A percentile compares a stretch with the other conserved stretches of the same genome.
Evolutionary conservation across 2,113 vertebrate species (phyloP).

Genomic region (Boulengeromyrus knoepffleri): DNA sequence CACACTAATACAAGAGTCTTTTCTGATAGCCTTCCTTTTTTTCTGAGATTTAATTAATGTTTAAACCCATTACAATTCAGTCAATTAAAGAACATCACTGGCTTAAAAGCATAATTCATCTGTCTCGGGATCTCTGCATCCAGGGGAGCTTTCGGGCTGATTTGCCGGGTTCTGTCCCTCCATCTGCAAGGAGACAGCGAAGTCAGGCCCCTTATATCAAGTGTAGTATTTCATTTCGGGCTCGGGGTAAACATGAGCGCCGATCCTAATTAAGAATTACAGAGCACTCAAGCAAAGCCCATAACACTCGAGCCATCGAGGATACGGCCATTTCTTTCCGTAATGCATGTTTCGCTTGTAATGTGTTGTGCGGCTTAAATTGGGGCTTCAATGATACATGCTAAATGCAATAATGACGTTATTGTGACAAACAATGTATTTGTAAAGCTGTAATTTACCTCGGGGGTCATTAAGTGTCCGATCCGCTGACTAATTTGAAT

Average conservation of each 20-base stretch:
- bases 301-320: conserved; percentile 26
- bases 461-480: conserved; percentile 49
- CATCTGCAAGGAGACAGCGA: conserved; percentile 3
- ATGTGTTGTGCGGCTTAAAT: conserved; percentile 55
- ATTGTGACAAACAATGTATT: conserved; percentile 55
- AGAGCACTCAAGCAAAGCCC: conserved; percentile 38
- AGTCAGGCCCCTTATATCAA: conserved; percentile 28
- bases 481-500: conserved; percentile 42
- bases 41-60: conserved; percentile 58
- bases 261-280: conserved; percentile 56
- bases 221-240: conserved; percentile 37
- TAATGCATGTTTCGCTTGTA: conserved; percentile 31
- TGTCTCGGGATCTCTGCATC: conserved; percentile 38
- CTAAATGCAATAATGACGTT: conserved; percentile 54
- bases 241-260: conserved; percentile 38
- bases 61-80: conserved; percentile 64
- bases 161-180: conserved; percentile 36
- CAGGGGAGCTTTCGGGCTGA: conserved; percentile 39
- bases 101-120: conserved; percentile 60
- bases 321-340: conserved; percentile 4
- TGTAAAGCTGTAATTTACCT: conserved; percentile 57
- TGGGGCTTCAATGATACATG: conserved; percentile 50
- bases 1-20: conserved; percentile 51
- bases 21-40: conserved; percentile 44
- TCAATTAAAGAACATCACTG: conserved; percentile 63